Evolutionary conservation across 2,888 invertebrate genomes (phyloP).

Genomic region (Spilosoma lubricipeda): DNA sequence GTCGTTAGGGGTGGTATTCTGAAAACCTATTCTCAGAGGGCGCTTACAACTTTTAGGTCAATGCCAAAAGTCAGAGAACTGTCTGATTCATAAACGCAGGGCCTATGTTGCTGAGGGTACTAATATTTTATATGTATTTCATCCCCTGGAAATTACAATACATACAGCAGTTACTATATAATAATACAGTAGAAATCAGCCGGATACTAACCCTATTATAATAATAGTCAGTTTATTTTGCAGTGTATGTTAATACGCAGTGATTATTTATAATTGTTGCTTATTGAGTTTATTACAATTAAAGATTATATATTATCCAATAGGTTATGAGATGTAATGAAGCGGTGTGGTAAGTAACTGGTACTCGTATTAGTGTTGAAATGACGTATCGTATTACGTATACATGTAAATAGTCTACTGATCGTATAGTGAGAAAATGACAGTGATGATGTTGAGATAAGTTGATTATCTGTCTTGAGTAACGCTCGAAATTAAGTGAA

Average conservation of each 20-base stretch:
- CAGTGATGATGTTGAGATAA: not conserved
- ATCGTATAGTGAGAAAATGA: not conserved
- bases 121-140: no score
- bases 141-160: not conserved
- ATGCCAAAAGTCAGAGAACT: no score
- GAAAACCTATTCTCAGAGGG: no score
- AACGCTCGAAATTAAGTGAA: not conserved
- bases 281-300: conserved; percentile 31
- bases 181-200: not conserved
- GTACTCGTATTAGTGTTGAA: conserved; percentile 44
- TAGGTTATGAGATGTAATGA: conserved; percentile 50
- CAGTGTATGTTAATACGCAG: conserved; percentile 20
- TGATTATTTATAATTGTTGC: conserved; percentile 46
- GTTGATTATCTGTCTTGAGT: not conserved
- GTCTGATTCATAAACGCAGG: no score
- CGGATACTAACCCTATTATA: not conserved
- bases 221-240: not conserved
- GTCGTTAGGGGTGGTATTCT: no score
- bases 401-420: conserved; percentile 9
- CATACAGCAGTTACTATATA: not conserved
- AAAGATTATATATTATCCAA: conserved; percentile 57
- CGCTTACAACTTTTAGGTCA: no score
- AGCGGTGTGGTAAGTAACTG: conserved; percentile 41
- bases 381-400: conserved; percentile 33
- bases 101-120: no score